phyloP scores from a whole-genome alignment of 2,113 vertebrate species.

The Pycnonotus jocosus region DNA sequence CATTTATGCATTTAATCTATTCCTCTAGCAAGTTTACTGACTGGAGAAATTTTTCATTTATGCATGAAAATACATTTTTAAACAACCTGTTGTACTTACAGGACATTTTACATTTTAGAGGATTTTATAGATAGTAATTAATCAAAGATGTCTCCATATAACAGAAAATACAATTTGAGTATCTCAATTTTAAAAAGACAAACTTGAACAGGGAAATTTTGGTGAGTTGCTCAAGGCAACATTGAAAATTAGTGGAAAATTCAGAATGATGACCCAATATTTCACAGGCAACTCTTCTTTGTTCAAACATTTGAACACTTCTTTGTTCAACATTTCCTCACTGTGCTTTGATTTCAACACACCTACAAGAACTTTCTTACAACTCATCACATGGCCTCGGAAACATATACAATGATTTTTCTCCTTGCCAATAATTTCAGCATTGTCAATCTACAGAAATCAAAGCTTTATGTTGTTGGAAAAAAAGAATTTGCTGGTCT shows the following conservation, averaged over 20 bases:
- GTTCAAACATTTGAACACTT: neutral
- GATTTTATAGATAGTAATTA: conserved; percentile 1
- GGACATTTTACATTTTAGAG: neutral
- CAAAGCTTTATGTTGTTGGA: neutral
- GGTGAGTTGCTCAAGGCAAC: neutral
- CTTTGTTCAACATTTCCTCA: neutral
- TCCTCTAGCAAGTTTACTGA: neutral
- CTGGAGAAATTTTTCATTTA: neutral
- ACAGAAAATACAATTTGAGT: neutral
- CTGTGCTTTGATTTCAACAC: neutral
- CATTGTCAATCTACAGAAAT: neutral
- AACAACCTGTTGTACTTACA: neutral
- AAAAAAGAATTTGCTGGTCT: neutral
- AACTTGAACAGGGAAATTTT: neutral
- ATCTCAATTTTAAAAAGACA: neutral
- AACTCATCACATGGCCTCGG: neutral
- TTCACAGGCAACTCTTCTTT: neutral
- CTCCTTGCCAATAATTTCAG: neutral
- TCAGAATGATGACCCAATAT: neutral
- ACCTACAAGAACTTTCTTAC: neutral
- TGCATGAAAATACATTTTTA: neutral
- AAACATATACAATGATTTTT: neutral
- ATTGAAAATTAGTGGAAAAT: neutral
- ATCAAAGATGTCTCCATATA: neutral
- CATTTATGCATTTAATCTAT: conserved; percentile 7